Evolutionary conservation across 1,140 invertebrate species (phyloP).

Genomic region (Lycorma delicatula): DNA sequence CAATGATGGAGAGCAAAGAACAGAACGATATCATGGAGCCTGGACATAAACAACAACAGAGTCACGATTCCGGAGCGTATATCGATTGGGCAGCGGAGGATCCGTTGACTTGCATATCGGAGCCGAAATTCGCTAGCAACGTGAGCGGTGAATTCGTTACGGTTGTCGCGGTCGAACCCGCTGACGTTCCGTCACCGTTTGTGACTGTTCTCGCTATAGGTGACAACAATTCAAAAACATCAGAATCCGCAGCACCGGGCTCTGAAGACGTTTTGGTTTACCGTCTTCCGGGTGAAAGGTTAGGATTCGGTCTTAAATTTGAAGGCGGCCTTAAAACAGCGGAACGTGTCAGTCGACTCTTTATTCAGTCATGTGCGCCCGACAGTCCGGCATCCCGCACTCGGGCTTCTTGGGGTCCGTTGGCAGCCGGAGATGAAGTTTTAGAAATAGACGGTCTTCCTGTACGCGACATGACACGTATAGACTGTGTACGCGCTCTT

Average conservation of each 20-base stretch:
- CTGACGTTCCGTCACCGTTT: conserved; percentile 35
- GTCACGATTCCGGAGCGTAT: conserved; percentile 32
- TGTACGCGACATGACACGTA: conserved; percentile 69
- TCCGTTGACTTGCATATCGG: background rate
- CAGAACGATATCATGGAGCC: too few species aligned
- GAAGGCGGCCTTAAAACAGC: conserved; percentile 73
- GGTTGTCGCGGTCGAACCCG: conserved; percentile 53
- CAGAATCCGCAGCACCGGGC: conserved; percentile 28
- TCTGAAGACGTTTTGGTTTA: conserved; percentile 69
- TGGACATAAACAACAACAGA: conserved; percentile 29
- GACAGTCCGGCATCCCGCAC: conserved; percentile 79
- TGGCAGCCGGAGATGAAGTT: conserved; percentile 80
- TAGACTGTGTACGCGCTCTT: conserved; percentile 74
- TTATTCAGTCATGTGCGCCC: conserved; percentile 81
- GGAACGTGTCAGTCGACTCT: conserved; percentile 61
- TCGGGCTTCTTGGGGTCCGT: conserved; percentile 64
- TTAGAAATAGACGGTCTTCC: conserved; percentile 68
- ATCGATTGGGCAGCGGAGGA: conserved; percentile 31
- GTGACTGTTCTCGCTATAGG: conserved; percentile 42
- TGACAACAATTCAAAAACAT: background rate
- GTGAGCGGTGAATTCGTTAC: conserved; percentile 50
- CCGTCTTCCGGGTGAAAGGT: conserved; percentile 74
- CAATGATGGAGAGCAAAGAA: too few species aligned
- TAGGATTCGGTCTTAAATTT: conserved; percentile 86
- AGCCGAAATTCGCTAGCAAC: conserved; percentile 19